phyloP scores from a whole-genome alignment of 2,113 vertebrate species.

The Lucifuga dentata region DNA sequence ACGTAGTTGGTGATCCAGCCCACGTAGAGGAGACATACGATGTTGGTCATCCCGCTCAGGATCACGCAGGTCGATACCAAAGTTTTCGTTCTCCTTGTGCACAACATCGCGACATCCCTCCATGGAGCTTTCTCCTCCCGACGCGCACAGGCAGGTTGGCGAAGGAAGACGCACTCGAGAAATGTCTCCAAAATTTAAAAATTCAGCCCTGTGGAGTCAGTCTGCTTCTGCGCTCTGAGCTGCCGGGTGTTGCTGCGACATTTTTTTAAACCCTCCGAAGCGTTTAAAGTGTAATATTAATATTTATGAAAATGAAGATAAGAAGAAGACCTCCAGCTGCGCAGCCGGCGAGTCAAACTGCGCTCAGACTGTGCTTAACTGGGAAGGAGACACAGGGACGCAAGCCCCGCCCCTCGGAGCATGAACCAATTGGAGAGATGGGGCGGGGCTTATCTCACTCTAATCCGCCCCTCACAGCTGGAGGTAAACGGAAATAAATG shows the following conservation, averaged over 20 bases:
- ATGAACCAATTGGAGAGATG: too few species aligned
- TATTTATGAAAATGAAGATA: not conserved
- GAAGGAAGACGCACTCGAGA: constrained; percentile 23
- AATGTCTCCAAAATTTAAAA: constrained; percentile 25
- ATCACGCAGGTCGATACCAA: constrained; percentile 98
- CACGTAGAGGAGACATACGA: constrained; percentile 95
- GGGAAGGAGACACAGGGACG: constrained; percentile 24
- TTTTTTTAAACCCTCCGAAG: not conserved
- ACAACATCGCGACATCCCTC: constrained; percentile 94
- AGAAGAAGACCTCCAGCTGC: constrained; percentile 14
- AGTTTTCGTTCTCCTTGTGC: constrained; percentile 98
- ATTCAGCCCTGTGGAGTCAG: constrained; percentile 18
- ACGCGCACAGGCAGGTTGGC: constrained; percentile 64
- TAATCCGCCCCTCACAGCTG: too few species aligned
- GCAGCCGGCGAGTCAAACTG: constrained; percentile 47
- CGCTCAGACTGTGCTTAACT: constrained; percentile 43
- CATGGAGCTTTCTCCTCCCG: constrained; percentile 80
- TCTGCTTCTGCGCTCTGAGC: constrained; percentile 13
- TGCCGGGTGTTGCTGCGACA: constrained; percentile 17
- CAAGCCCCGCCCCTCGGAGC: too few species aligned
- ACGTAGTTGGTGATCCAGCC: constrained; percentile 98
- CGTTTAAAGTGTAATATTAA: not conserved
- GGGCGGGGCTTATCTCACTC: too few species aligned
- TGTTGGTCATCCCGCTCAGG: constrained; percentile 97
- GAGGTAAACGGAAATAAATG: too few species aligned